Evolutionary conservation across 2,113 vertebrate species (phyloP), one percentile per base, ranked within the genome.

Genomic region (Phocoena phocoena): DNA sequence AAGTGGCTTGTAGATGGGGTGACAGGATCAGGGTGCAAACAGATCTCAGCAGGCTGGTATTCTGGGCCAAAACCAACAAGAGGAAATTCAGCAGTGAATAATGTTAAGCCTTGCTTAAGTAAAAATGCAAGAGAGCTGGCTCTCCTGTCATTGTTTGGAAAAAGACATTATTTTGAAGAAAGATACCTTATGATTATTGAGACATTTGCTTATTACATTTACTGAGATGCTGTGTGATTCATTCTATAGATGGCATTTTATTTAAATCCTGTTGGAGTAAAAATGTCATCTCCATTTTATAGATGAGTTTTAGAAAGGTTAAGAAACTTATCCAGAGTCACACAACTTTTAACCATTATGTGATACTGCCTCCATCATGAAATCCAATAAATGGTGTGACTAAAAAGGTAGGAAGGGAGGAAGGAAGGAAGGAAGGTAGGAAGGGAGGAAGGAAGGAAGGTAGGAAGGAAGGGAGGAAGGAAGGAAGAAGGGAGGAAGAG

Each of bases 1-100:
- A 5, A 74, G 25, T 60, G 87, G 67, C 47, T 82, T 55, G 2
- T 26, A 36, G 36, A 21, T 14, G 41, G 44, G 89, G 33, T 25
- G 87, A 65, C 68, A 50, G 82, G 6, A 41, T 79, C 50, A 11
- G 86, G 82, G 36, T 71, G 90, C 62, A 89, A 44, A 47, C 13
- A 14, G 47, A n/a, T 74, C 73, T 83, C 79, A 28, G 1, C 21
- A 58, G 86, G 18, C 89, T 77, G 50, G 44, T 23, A 4, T 76
- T 26, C n/a, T n/a, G 47, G 68, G 86, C 92, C 93, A 77, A 74
- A 70, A 93, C n/a, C 63, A 86, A 79, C 96, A 89, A 73, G 53
- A 50, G 14, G 44, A 95, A 44, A 77, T 73, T 77, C 47, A 18
- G 67, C 18, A 23, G 62, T 41, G 93, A 93, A 73, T 71, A 55